Base-by-base conservation (phyloP, 2,888 invertebrate genomes). In the Drosophila kuntzei region DNA sequence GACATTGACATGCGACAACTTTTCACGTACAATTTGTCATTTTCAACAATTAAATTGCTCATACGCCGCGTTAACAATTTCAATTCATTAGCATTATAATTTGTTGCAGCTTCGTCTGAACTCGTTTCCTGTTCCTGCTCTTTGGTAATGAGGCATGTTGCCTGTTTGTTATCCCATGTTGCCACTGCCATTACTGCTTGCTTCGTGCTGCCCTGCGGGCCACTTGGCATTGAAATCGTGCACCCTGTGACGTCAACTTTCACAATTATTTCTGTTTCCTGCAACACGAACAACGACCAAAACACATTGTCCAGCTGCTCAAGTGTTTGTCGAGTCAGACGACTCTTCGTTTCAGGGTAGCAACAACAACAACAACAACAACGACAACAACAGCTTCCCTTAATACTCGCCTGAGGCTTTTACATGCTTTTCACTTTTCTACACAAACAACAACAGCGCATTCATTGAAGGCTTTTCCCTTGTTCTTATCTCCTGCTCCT, bases 71-170 rank as follows among this genome's bases (percentile, higher is more conserved):
- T 53, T 58, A 18, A 62, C 76, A 65, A 87, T 82, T 86, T 83
- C 73, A 86, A 85, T 85, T 88, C 88, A 85, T 86, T 85, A 88
- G 88, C 83, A 85, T 85, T 77, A 67, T 70, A 71, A 72, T 25
- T 65, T 50, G 25, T 25, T 43, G 46, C 32, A 18, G 22, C 36
- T 14, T 25, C 58, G 49, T 12, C 36, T 47, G 44, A 39, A 36
- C 57, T 46, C 43, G 65, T 66, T 80, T 69, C 71, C 73, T 67
- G 55, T 69, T 72, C 39, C 63, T 64, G 59, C 34, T 43, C 27
- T 55, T 39, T 36, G 61, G 46, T 77, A 76, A 76, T 76, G 76
- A 76, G 68, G 54, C 72, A 57, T 58, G 75, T 68, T 50, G 54
- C 14, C 60, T 18, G 43, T 32, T 67, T 71, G 44, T 51, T 62